A percentile compares a stretch with the other conserved stretches of the same genome.
Evolutionary conservation across 2,797 vertebrate genomes (phyloP).

Genomic region (Acanthurus tractus): DNA sequence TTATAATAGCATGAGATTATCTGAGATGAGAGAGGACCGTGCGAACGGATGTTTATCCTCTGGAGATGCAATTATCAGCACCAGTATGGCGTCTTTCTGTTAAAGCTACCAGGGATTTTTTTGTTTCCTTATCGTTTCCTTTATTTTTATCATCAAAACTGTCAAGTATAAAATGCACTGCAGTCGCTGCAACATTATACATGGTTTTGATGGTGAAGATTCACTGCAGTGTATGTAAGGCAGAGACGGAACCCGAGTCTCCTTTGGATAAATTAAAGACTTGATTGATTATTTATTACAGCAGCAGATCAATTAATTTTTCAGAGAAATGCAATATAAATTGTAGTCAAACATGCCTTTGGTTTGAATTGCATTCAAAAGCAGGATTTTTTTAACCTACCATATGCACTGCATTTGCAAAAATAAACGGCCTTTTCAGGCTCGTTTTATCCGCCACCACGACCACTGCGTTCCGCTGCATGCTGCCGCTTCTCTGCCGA

Average conservation of each 20-base stretch:
- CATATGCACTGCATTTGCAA: conserved; percentile 80
- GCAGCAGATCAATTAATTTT: conserved; percentile 1
- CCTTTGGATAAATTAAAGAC: not conserved
- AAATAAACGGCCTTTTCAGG: conserved; percentile 82
- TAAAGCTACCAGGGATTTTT: fast-evolving
- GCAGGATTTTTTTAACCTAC: conserved; percentile 55
- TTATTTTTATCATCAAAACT: not conserved
- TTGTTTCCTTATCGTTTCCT: not conserved
- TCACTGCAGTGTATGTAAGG: conserved; percentile 30
- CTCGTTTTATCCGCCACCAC: conserved; percentile 82
- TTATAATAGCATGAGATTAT: not conserved
- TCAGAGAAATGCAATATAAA: too few species aligned
- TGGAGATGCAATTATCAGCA: conserved; percentile 4
- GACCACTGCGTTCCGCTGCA: conserved; percentile 82
- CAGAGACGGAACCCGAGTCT: not conserved
- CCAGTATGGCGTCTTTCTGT: not conserved
- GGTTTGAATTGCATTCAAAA: conserved; percentile 18
- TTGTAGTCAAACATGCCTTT: conserved; percentile 23
- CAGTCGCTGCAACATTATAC: conserved; percentile 17
- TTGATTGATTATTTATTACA: conserved; percentile 3
- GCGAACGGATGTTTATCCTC: not conserved
- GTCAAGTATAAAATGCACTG: not conserved
- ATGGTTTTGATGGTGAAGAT: not conserved
- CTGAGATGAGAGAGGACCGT: not conserved
- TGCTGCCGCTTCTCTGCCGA: conserved; percentile 54